Conservation (phyloP, 2,888 invertebrate genomes). For the Brenthis daphne region DNA sequence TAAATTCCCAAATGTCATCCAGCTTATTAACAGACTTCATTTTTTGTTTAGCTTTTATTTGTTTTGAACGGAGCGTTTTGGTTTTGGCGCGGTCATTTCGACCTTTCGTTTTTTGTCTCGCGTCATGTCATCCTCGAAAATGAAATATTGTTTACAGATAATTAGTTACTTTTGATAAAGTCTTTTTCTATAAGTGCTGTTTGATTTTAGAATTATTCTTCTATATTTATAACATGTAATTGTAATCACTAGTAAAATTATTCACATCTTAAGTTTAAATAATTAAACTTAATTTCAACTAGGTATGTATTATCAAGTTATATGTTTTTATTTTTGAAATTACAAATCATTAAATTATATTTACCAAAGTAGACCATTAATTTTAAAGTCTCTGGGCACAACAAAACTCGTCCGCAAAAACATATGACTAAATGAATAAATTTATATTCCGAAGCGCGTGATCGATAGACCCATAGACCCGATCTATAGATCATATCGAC, state of each 20-base stretch:
- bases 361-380: conserved; percentile 32
- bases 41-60: conserved; percentile 78
- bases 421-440: conserved; percentile 79
- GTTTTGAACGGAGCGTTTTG: conserved; percentile 74
- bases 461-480: conserved; percentile 80
- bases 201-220: conserved; percentile 28
- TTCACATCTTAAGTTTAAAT: no score
- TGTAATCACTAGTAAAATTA: no score
- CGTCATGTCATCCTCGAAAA: conserved; percentile 71
- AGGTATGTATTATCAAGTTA: background rate
- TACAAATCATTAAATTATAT: conserved; percentile 12
- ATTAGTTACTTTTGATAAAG: conserved; percentile 72
- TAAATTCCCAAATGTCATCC: conserved; percentile 81
- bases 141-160: conserved; percentile 81
- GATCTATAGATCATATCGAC: conserved; percentile 81
- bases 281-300: background rate
- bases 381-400: conserved; percentile 31
- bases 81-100: conserved; percentile 80
- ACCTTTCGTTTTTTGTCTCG: conserved; percentile 77
- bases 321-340: background rate
- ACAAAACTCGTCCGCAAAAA: conserved; percentile 69
- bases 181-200: conserved; percentile 60
- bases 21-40: conserved; percentile 80
- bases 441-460: conserved; percentile 77
- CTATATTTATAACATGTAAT: no score